phyloP scores from a whole-genome alignment of 2,888 invertebrate species.

The Dorcus hopei region DNA sequence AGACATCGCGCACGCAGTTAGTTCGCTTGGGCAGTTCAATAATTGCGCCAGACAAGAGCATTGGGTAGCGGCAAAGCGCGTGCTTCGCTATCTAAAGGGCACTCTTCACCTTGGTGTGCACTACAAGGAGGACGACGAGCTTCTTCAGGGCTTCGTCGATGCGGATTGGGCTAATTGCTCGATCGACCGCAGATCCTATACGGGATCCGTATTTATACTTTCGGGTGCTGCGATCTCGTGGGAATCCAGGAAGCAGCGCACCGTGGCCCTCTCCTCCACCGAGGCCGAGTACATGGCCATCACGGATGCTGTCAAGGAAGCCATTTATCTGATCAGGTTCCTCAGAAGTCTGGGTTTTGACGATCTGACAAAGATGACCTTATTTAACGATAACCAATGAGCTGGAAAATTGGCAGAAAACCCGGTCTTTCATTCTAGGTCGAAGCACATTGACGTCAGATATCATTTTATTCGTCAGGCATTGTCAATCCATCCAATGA shows the following conservation, averaged over 20 bases:
- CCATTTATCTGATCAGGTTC: slow-evolving; percentile 7
- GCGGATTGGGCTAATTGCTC: slow-evolving; percentile 27
- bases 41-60: slow-evolving; percentile 1
- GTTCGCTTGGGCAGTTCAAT: too few species aligned
- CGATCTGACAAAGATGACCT: too few species aligned
- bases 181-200: slow-evolving; percentile 12
- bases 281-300: slow-evolving; percentile 34
- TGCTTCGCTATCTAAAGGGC: slow-evolving; percentile 9
- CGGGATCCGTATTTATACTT: slow-evolving; percentile 25
- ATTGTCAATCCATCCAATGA: not conserved
- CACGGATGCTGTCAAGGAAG: slow-evolving; percentile 27
- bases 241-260: slow-evolving; percentile 32
- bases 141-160: slow-evolving; percentile 23
- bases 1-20: too few species aligned
- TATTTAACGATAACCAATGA: too few species aligned
- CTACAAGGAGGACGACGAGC: not conserved
- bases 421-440: not conserved
- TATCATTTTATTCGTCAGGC: slow-evolving; percentile 6
- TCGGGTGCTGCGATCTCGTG: slow-evolving; percentile 30
- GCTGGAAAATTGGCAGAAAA: not conserved
- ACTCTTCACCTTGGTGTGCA: slow-evolving; percentile 5
- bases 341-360: too few species aligned
- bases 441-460: slow-evolving; percentile 6
- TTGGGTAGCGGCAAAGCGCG: slow-evolving; percentile 8
- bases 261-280: slow-evolving; percentile 33